Percentiles rank a stretch among this genome's conserved stretches.
Evolutionary conservation across 2,888 invertebrate species (phyloP).

Genomic region (Synergus itoensis): DNA sequence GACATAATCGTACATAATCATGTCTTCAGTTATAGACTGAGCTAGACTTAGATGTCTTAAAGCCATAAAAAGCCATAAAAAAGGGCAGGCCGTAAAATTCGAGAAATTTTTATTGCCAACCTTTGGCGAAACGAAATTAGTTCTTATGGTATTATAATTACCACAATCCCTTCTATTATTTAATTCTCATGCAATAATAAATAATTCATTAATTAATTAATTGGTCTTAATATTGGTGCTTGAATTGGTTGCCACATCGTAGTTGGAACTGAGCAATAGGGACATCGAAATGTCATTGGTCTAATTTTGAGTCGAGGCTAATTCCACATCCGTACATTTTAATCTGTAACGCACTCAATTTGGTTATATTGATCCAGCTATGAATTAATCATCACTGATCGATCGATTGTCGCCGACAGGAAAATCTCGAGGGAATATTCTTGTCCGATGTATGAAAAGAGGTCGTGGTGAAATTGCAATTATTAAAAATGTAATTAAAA

Average conservation of each 20-base stretch:
- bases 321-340: constrained; percentile 14
- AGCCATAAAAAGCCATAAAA: no score
- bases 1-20: no score
- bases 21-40: no score
- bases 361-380: constrained; percentile 1
- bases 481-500: neutral
- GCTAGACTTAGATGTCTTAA: no score
- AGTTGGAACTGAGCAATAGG: neutral
- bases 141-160: no score
- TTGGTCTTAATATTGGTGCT: no score
- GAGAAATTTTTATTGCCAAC: no score
- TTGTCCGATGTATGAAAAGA: neutral
- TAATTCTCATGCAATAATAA: no score
- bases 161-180: no score
- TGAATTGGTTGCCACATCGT: neutral
- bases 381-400: neutral
- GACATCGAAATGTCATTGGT: neutral
- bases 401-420: neutral
- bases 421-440: neutral
- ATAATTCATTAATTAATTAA: no score
- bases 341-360: constrained; percentile 12
- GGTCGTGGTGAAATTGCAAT: neutral
- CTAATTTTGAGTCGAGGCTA: constrained; percentile 11
- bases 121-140: no score
- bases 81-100: no score